A percentile compares a stretch with the other conserved stretches of the same genome.
These are phyloP conservation scores for Lucifuga dentata DNA, from an alignment of 2,113 vertebrate species.

Conservation along the genomic window DNA sequence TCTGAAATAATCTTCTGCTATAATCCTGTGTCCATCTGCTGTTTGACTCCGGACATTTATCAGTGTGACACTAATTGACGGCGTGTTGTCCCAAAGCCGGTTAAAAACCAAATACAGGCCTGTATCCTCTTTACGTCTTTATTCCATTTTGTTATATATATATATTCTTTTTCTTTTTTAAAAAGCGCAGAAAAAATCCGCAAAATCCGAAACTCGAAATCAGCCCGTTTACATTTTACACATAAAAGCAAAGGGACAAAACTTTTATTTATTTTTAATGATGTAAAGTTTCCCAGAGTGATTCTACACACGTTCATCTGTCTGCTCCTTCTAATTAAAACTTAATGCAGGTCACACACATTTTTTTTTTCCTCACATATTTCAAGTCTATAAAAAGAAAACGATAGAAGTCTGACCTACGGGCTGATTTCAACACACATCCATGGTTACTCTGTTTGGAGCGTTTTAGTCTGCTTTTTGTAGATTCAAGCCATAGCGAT, in stretches of 20 bases:
- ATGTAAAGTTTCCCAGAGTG: constrained; percentile 45
- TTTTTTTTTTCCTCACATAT: constrained; percentile 10
- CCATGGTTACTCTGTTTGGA: too few species aligned
- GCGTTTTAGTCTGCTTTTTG: not conserved
- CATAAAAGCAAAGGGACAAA: constrained; percentile 33
- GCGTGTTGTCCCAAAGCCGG: constrained; percentile 58
- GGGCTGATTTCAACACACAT: not conserved
- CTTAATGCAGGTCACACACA: constrained; percentile 66
- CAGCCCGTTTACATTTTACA: constrained; percentile 11
- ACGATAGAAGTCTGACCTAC: not conserved
- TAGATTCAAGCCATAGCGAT: not conserved
- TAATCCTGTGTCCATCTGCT: constrained; percentile 73
- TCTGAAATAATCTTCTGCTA: constrained; percentile 62
- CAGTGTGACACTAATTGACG: constrained; percentile 57
- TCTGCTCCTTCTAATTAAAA: constrained; percentile 71
- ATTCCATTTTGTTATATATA: constrained; percentile 7
- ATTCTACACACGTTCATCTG: constrained; percentile 55
- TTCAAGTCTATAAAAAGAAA: constrained; percentile 7
- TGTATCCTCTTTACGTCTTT: not conserved
- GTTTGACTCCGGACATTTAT: constrained; percentile 69
- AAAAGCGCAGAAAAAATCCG: not conserved
- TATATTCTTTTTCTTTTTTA: not conserved
- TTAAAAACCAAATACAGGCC: constrained; percentile 48
- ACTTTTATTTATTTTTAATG: not conserved
- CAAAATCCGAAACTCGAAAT: not conserved